Evolutionary conservation across 2,113 vertebrate genomes (phyloP).

Genomic region (Pogonocichla stellata): DNA sequence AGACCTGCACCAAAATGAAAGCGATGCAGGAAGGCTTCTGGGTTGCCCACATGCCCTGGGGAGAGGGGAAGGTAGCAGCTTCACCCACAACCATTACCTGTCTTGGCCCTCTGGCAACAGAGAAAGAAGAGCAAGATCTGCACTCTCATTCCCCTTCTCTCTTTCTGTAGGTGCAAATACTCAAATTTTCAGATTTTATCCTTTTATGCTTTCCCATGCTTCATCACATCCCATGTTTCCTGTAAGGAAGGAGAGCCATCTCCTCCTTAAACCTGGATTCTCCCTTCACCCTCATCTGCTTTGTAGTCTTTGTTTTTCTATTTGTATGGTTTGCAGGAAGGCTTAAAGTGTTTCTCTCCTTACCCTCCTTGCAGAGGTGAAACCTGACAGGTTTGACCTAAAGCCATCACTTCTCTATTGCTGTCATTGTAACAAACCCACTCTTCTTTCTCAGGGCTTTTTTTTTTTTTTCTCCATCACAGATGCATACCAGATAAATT

Average conservation of each 20-base stretch:
- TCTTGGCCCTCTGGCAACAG: neutral
- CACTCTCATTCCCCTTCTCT: neutral
- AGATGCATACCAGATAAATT: neutral
- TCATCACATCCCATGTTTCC: too few relatives aligned
- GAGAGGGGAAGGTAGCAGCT: neutral
- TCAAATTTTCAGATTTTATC: neutral
- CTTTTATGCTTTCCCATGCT: neutral
- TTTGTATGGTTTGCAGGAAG: neutral
- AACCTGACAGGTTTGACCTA: neutral
- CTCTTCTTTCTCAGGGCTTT: neutral
- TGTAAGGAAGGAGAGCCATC: neutral
- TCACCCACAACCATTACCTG: neutral
- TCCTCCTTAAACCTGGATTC: neutral
- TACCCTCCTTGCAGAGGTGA: neutral
- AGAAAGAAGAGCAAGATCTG: neutral
- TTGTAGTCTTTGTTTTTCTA: neutral
- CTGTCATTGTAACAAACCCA: neutral
- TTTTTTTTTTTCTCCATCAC: neutral
- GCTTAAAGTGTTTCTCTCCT: neutral
- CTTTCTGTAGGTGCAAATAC: neutral
- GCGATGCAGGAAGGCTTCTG: neutral
- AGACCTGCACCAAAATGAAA: neutral
- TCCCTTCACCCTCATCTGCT: neutral
- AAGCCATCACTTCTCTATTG: neutral
- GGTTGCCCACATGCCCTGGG: neutral